Evolutionary conservation across 2,113 vertebrate species (phyloP).

Genomic region (Prochilodus magdalenae): DNA sequence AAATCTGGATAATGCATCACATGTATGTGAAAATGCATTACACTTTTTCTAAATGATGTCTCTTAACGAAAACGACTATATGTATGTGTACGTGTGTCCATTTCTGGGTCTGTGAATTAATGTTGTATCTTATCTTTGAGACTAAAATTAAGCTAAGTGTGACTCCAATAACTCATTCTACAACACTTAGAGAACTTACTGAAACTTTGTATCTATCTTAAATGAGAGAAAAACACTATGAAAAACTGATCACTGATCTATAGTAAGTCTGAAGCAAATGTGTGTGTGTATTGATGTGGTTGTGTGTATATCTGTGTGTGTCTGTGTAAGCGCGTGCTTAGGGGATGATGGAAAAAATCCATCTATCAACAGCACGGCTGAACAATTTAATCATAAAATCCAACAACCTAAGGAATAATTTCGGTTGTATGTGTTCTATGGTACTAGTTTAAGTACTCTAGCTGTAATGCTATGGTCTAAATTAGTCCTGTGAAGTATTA

Average conservation of each 20-base stretch:
- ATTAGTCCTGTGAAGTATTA: conserved; percentile 67
- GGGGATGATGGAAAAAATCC: conserved; percentile 30
- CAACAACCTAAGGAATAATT: conserved; percentile 68
- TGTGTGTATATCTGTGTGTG: conserved; percentile 41
- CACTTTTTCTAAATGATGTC: conserved; percentile 71
- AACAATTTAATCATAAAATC: conserved; percentile 48
- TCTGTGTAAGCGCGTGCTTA: conserved; percentile 48
- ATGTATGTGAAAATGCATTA: conserved; percentile 60
- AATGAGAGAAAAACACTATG: conserved; percentile 3
- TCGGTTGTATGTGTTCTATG: conserved; percentile 63
- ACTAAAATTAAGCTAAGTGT: conserved; percentile 50
- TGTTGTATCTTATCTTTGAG: conserved; percentile 9
- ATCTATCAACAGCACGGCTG: conserved; percentile 45
- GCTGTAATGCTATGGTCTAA: conserved; percentile 67
- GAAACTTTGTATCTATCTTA: conserved; percentile 29
- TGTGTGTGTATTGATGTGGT: conserved; percentile 31
- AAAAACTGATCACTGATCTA: conserved; percentile 26
- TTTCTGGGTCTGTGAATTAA: conserved; percentile 41
- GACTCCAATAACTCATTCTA: conserved; percentile 32
- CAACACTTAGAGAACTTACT: conserved; percentile 25
- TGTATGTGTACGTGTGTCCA: conserved; percentile 37
- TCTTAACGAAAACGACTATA: conserved; percentile 73
- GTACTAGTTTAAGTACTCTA: conserved; percentile 64
- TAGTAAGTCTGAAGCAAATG: conserved; percentile 10
- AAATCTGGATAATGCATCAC: conserved; percentile 72